Conservation (phyloP, 2,888 invertebrate genomes). For the Kryphioiulus occultus region DNA sequence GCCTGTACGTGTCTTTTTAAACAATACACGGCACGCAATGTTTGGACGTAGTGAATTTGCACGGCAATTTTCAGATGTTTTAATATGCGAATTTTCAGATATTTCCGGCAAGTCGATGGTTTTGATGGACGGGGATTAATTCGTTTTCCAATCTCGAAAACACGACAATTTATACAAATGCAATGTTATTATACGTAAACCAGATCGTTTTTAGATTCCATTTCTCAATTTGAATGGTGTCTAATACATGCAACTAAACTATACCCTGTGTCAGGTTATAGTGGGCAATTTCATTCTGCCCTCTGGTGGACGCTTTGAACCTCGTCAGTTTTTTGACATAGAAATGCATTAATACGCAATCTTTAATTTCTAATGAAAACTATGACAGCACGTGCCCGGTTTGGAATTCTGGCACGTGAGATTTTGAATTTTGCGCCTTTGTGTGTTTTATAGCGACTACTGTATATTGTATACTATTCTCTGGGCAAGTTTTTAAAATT, state of each 20-base stretch:
- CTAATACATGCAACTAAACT: background rate
- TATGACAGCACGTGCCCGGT: too few relatives aligned
- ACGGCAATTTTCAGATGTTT: background rate
- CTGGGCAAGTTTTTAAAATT: too few relatives aligned
- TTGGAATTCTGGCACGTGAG: too few relatives aligned
- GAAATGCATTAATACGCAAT: too few relatives aligned
- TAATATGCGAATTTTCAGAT: background rate
- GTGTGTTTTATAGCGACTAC: too few relatives aligned
- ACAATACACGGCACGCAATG: background rate
- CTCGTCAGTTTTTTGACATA: too few relatives aligned
- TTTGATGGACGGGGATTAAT: background rate
- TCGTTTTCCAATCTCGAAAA: background rate
- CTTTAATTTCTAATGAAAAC: too few relatives aligned
- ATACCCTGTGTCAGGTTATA: too few relatives aligned
- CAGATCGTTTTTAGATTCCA: background rate
- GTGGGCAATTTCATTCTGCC: too few relatives aligned
- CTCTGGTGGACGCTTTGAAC: too few relatives aligned
- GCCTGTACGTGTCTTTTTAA: background rate
- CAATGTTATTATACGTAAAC: background rate
- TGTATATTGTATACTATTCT: too few relatives aligned
- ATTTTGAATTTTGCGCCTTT: too few relatives aligned
- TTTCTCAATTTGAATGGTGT: background rate
- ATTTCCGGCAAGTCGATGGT: background rate
- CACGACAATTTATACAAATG: background rate
- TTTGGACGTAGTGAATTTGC: background rate